Evolutionary conservation across 2,113 vertebrate species (phyloP), one percentile per base, ranked within the genome.

Genomic region (Rhinopomastus cyanomelas): DNA sequence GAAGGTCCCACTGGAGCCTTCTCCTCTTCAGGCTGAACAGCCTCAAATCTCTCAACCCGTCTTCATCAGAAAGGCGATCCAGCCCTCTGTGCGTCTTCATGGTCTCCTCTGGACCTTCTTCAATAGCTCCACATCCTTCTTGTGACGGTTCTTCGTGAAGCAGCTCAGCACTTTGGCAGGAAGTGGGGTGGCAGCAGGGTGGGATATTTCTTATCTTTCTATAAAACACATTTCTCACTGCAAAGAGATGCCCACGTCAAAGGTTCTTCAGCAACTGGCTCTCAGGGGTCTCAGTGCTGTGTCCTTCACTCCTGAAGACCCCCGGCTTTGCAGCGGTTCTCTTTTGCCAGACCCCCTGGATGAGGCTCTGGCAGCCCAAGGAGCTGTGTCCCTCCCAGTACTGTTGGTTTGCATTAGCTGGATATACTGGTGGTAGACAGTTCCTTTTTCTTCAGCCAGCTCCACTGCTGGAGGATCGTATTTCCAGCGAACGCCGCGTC

Each of bases 151-250:
- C 39, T 42, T 42, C 12, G 22, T 26, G 27, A 32, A 81, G 34
- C 16, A 37, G 22, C 8, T 19, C 69, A 64, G 18, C 5, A 19
- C 39, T 87, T 52, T 9, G 53, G 27, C 23, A 87, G 51, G 30
- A 27, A 21, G 11, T 42, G 11, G 15, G 3, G 2, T 27, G 11
- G 16, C 5, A 66, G 37, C 27, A 42, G 8, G 56, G 11, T 5
- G 42, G 7, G 14, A 11, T 32, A 32, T 18, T 48, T 82, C 72
- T 72, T 14, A 12, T 8, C 9, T 73, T 65, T 69, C 39, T 26
- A 4, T 11, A 62, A 72, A 71, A 44, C 23, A 0, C 0, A 44
- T 34, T 72, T 84, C 56, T 64, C 57, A 32, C 30, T 0, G 0
- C 39, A 53, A 53, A 51, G 59, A 25, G 71, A 61, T 51, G 32